phyloP scores from a whole-genome alignment of 2,113 vertebrate species.

The Stomatorhinus ivindoensis region DNA sequence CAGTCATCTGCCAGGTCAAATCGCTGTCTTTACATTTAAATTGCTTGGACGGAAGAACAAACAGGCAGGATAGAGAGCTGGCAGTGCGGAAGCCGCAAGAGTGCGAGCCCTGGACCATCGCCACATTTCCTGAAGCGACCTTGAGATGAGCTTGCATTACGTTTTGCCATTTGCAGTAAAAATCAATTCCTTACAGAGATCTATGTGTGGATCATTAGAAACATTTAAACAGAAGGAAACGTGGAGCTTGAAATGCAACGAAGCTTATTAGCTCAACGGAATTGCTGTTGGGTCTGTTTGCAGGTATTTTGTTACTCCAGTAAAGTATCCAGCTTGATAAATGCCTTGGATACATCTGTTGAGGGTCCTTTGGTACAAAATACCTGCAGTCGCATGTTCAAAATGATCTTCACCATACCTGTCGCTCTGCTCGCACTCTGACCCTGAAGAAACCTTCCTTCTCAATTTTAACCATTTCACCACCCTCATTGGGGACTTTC shows the following conservation, averaged over 20 bases:
- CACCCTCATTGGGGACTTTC: slow-evolving; percentile 28
- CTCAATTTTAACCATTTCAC: not conserved
- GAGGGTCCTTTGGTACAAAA: not conserved
- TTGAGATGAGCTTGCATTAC: not conserved
- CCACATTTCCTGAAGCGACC: not conserved
- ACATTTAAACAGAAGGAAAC: not conserved
- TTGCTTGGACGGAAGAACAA: not conserved
- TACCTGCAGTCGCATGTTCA: not conserved
- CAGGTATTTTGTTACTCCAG: not conserved
- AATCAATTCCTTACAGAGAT: not conserved
- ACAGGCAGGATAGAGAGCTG: not conserved
- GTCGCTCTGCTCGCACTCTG: not conserved
- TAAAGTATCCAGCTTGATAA: not conserved
- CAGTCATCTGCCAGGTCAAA: not conserved
- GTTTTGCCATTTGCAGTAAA: not conserved
- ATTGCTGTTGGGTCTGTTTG: not conserved
- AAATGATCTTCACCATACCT: not conserved
- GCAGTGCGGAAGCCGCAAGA: not conserved
- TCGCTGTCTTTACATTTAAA: not conserved
- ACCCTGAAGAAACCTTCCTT: not conserved
- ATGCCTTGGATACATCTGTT: not conserved
- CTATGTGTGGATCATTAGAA: not conserved
- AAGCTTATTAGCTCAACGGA: not conserved
- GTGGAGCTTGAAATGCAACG: not conserved
- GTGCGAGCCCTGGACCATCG: not conserved